Percentiles rank a stretch among this genome's conserved stretches.
Evolutionary conservation across 2,113 vertebrate species (phyloP).

Genomic region (Bettongia penicillata): DNA sequence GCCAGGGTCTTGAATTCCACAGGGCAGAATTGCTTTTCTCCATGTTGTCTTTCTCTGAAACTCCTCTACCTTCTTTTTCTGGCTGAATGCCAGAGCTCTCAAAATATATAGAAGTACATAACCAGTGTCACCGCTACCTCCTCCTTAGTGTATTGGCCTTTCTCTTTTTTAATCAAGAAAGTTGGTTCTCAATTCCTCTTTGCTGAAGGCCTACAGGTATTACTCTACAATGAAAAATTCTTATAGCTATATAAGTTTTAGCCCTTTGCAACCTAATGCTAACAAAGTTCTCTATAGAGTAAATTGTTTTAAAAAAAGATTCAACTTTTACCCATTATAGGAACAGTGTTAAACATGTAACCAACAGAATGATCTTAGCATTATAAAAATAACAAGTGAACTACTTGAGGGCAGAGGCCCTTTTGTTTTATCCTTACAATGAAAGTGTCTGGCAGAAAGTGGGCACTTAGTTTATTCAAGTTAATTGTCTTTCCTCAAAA

Average conservation of each 20-base stretch:
- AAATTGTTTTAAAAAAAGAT: background rate
- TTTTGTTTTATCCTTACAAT: background rate
- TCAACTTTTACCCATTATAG: background rate
- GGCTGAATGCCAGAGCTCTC: background rate
- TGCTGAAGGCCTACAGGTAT: background rate
- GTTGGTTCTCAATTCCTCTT: background rate
- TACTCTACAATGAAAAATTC: background rate
- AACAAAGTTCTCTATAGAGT: background rate
- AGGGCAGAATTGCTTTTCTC: constrained; percentile 16
- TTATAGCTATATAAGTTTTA: background rate
- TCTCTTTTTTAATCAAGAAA: background rate
- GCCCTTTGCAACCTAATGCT: background rate
- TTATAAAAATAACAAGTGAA: background rate
- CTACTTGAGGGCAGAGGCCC: background rate
- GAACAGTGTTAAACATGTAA: background rate
- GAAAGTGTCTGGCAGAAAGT: background rate
- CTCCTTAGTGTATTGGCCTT: background rate
- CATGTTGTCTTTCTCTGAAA: background rate
- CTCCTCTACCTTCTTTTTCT: background rate
- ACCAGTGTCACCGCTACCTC: background rate
- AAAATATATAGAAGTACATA: background rate
- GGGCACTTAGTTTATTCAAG: background rate
- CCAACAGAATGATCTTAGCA: background rate
- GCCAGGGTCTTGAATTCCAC: background rate
- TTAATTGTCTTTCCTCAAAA: background rate